Conservation (phyloP, 2,797 vertebrate genomes). For the Bucorvus abyssinicus region DNA sequence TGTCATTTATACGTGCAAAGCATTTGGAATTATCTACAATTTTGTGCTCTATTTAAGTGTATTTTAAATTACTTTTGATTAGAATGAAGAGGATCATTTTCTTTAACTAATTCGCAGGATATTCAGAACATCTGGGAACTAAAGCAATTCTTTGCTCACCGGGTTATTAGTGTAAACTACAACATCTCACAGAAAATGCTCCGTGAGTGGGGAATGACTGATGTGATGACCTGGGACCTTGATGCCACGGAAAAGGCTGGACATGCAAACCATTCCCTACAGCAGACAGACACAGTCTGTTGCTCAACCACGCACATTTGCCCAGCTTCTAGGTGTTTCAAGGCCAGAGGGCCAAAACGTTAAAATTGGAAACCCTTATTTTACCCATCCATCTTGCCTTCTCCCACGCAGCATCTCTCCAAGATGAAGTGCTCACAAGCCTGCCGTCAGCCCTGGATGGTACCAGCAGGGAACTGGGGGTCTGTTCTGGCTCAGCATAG, state of each 20-base stretch:
- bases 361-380: not conserved
- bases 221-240: not conserved
- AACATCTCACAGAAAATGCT: not conserved
- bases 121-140: conserved; percentile 29
- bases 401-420: not conserved
- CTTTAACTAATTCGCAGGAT: conserved; percentile 4
- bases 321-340: not conserved
- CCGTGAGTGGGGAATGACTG: not conserved
- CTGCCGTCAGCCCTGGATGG: not conserved
- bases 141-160: not conserved
- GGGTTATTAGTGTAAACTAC: not conserved
- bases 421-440: not conserved
- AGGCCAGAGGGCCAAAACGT: not conserved
- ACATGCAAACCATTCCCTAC: not conserved
- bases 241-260: not conserved
- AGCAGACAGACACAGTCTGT: not conserved
- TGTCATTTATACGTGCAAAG: not conserved
- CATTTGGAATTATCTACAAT: not conserved
- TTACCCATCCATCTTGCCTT: not conserved
- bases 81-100: conserved; percentile 38
- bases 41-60: not conserved
- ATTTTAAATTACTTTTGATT: conserved; percentile 42
- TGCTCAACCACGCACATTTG: rapidly evolving
- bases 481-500: rapidly evolving
- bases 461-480: not conserved